Evolutionary conservation across 35 echinoderm and acorn worm genomes (phyloP).

Genomic region (Ptychodera flava): DNA sequence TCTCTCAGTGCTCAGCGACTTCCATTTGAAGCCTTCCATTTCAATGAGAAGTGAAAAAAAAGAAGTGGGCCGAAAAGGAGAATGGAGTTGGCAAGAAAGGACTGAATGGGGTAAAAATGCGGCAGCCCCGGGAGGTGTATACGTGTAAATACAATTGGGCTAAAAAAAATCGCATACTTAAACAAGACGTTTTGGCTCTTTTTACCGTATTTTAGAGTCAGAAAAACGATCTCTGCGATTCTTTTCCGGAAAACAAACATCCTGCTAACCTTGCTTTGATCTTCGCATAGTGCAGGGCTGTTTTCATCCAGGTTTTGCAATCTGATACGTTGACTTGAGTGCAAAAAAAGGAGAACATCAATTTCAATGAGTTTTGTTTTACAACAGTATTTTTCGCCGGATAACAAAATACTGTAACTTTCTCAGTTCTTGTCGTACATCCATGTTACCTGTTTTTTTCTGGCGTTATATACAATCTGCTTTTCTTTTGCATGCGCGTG

Average conservation of each 20-base stretch:
- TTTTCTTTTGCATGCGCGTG: too few species aligned
- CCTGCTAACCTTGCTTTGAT: background rate
- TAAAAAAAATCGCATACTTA: background rate
- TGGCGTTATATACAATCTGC: too few species aligned
- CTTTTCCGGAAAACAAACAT: background rate
- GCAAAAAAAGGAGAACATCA: too few species aligned
- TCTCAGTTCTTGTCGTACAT: too few species aligned
- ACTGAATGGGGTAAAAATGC: background rate
- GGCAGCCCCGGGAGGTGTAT: background rate
- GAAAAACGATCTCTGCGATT: background rate
- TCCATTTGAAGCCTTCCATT: background rate
- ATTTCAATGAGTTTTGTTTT: too few species aligned
- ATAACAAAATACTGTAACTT: too few species aligned
- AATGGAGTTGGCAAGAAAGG: background rate
- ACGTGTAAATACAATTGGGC: background rate
- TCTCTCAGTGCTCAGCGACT: background rate
- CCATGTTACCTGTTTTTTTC: too few species aligned
- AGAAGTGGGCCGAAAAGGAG: background rate
- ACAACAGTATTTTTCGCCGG: too few species aligned
- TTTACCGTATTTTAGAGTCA: background rate
- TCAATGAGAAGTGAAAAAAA: background rate
- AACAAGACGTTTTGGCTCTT: background rate
- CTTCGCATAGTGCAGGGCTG: background rate
- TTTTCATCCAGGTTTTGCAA: background rate
- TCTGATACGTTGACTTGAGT: background rate